Base-by-base conservation (phyloP, 1,140 invertebrate species). In the Drosophila paulistorum region DNA sequence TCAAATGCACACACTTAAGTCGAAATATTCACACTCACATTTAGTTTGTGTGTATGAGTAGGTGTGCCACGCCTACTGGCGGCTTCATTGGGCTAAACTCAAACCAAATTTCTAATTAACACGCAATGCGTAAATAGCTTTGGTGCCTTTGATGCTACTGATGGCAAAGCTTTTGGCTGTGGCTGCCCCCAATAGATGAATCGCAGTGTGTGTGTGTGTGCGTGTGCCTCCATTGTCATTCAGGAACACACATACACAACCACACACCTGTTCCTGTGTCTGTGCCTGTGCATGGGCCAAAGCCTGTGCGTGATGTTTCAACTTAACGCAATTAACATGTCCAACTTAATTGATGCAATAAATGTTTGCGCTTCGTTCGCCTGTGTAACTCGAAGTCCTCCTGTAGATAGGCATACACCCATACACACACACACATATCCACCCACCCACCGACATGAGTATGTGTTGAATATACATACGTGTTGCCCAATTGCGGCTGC, bases 331-430 rank as follows among this genome's bases (percentile, higher is more conserved):
- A 89, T 89, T 89, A 89, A 89, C 84, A 89, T 89, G 84, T 89
- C 84, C 84, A 89, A 89, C 85, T 89, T 89, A 89, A 89, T 90
- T 89, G 84, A 89, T 90, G 84, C 84, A 89, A 89, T 89, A 89
- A 89, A 89, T 89, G 86, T 83, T 89, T 90, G 85, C 80, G 74
- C 67, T 74, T 57, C 67, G 41, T 59, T 70, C 60, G 33, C 42
- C 66, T 65, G 65, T 70, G 65, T 57, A 58, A 57, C 65, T 57
- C 51, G 51, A 20, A 66, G 26, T 23, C 48, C 35, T 51, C 11
- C 41, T 48, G 26, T 13, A 30, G 39, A 41, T 23, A 26, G 41
- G 39, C 30, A 59, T 41, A 20, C 2, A n/a, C 20, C 30, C 65
- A 45, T 17, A 23, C 45, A 23, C 17, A 51, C 45, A 11, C 45